Evolutionary conservation across 2,888 invertebrate genomes (phyloP), one percentile per base, ranked within the genome.

Genomic region (Erebia aethiops): DNA sequence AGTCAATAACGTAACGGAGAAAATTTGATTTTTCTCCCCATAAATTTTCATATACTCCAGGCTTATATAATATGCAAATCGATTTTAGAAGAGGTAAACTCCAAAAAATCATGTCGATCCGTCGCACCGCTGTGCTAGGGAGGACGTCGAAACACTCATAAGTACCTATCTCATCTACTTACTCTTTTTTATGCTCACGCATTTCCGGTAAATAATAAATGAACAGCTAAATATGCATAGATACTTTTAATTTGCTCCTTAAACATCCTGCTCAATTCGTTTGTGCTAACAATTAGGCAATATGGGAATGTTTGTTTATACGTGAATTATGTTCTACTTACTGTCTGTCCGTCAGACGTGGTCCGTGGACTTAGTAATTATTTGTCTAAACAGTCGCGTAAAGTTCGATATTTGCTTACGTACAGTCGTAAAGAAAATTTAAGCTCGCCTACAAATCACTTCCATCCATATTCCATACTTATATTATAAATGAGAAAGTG

Each of bases 191-290:
- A 26, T 13, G 13, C 35, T 43, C 41, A 43, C 41, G 18, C 18
- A 57, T 16, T 46, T 67, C 49, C 67, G 46, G n/a, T n/a, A 57
- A 58, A 58, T 58, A 66, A 67, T 18, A 21, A 9, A 56, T 46
- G 1, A 13, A 11, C n/a, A n/a, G n/a, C 11, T 18, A 18, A 3
- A 16, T 56, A 58, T 21, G 16, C 21, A 51, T 51, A 58, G 57
- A 70, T 9, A n/a, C 26, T 14, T 69, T 67, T 69, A 70, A 72
- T 65, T 0, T 21, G 21, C 51, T 63, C 52, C 11, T 18, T 58
- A 74, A 74, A 74, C 74, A 74, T 74, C 74, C 74, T 72, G 66
- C 61, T 70, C 68, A 61, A 69, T 63, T 54, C 66, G 60, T 68
- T 67, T 67, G 46, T 21, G n/a, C 11, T 43, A 51, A 43, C 63